phyloP scores from a whole-genome alignment of 2,888 invertebrate species.

The Drosophila mercatorum region DNA sequence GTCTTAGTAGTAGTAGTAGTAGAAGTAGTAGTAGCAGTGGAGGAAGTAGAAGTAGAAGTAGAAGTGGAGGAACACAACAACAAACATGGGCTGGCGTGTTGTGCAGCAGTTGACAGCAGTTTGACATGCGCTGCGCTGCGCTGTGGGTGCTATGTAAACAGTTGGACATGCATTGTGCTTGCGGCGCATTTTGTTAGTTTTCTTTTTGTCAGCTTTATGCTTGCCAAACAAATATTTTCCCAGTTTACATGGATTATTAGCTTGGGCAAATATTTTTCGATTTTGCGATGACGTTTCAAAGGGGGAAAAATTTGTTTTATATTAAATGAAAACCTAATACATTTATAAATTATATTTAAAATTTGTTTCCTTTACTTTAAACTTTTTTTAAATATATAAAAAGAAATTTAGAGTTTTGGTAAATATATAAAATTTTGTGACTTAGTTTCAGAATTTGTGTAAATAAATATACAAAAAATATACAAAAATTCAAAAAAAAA shows the following conservation, averaged over 20 bases:
- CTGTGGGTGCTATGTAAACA: constrained; percentile 40
- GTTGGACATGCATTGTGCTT: constrained; percentile 62
- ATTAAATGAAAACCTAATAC: neutral
- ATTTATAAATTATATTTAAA: neutral
- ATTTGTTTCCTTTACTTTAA: neutral
- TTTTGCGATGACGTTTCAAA: neutral
- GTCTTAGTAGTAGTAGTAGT: neutral
- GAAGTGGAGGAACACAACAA: constrained; percentile 22
- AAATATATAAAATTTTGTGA: neutral
- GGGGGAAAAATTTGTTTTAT: neutral
- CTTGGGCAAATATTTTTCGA: neutral
- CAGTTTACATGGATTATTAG: neutral
- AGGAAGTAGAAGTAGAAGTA: neutral
- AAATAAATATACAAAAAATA: no score
- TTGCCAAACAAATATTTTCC: neutral
- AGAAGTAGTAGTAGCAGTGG: neutral
- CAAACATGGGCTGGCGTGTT: constrained; percentile 44
- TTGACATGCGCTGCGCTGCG: constrained; percentile 44
- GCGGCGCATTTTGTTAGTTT: constrained; percentile 16
- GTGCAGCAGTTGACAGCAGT: constrained; percentile 39
- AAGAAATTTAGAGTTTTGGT: neutral
- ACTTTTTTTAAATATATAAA: neutral
- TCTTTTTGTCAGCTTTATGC: neutral
- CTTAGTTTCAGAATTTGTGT: neutral
- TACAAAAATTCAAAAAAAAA: no score